Evolutionary conservation across 2,888 invertebrate species (phyloP).

Genomic region (Falcaria lacertinaria): DNA sequence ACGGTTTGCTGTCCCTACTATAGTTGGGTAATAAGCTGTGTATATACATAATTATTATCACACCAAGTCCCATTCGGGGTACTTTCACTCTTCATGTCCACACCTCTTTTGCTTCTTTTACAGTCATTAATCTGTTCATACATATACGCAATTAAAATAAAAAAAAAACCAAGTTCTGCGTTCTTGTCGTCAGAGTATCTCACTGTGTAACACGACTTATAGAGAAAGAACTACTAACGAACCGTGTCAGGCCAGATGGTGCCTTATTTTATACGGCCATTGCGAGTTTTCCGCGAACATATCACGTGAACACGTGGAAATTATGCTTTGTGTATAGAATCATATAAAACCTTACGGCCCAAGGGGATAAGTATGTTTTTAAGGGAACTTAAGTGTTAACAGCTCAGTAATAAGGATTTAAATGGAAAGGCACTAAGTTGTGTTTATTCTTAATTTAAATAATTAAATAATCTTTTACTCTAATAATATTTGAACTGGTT

Average conservation of each 20-base stretch:
- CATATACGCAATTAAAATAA: not conserved
- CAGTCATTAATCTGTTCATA: no score
- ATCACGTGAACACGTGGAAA: conserved; percentile 33
- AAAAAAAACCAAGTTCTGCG: conserved; percentile 1
- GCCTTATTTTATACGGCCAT: conserved; percentile 49
- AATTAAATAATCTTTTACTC: no score
- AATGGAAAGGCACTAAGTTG: no score
- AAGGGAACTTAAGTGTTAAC: not conserved
- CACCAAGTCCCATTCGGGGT: no score
- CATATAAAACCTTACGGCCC: conserved; percentile 19
- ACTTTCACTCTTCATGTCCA: no score
- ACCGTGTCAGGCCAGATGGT: conserved; percentile 44
- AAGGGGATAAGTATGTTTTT: not conserved
- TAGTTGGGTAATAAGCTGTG: no score
- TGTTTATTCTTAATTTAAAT: no score
- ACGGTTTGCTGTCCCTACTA: no score
- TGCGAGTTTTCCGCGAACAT: conserved; percentile 25
- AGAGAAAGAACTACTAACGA: conserved; percentile 51
- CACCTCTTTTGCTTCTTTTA: no score
- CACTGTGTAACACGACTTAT: conserved; percentile 21
- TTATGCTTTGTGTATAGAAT: conserved; percentile 28
- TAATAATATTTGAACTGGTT: no score
- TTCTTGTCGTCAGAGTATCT: conserved; percentile 7
- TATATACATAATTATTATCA: no score
- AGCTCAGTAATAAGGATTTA: no score